A percentile compares a stretch with the other conserved stretches of the same genome.
Evolutionary conservation across 2,888 invertebrate genomes (phyloP).

Genomic region (Euphydryas editha): DNA sequence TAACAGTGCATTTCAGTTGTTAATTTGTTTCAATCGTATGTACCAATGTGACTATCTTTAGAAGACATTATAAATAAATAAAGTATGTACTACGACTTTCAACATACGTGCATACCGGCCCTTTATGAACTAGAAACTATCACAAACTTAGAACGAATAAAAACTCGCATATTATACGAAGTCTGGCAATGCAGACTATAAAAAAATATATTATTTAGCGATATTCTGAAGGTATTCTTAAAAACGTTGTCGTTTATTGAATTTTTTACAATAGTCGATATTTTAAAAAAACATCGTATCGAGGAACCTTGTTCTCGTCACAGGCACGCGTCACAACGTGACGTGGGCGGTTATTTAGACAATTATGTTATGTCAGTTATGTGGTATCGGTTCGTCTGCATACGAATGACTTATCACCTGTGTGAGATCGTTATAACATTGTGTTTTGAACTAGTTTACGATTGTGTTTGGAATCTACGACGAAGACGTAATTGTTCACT

Average conservation of each 20-base stretch:
- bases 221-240: neutral
- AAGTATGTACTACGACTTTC: too few relatives aligned
- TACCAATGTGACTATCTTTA: too few relatives aligned
- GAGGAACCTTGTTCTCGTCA: slow-evolving; percentile 17
- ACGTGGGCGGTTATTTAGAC: slow-evolving; percentile 23
- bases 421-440: neutral
- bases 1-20: too few relatives aligned
- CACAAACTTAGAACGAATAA: too few relatives aligned
- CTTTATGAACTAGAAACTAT: too few relatives aligned
- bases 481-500: neutral
- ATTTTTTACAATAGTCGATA: neutral
- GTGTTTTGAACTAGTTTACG: neutral
- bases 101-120: too few relatives aligned
- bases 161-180: too few relatives aligned
- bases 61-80: too few relatives aligned
- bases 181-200: too few relatives aligned
- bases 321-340: slow-evolving; percentile 19
- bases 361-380: too few relatives aligned
- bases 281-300: neutral
- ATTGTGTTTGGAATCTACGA: neutral
- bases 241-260: neutral
- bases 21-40: too few relatives aligned
- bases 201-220: too few relatives aligned
- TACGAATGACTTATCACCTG: slow-evolving; percentile 11
- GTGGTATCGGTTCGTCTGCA: slow-evolving; percentile 16